Evolutionary conservation across 37 sponge, comb jelly and placozoan species (phyloP).

Genomic region (Diacarnus erythraeanus): DNA sequence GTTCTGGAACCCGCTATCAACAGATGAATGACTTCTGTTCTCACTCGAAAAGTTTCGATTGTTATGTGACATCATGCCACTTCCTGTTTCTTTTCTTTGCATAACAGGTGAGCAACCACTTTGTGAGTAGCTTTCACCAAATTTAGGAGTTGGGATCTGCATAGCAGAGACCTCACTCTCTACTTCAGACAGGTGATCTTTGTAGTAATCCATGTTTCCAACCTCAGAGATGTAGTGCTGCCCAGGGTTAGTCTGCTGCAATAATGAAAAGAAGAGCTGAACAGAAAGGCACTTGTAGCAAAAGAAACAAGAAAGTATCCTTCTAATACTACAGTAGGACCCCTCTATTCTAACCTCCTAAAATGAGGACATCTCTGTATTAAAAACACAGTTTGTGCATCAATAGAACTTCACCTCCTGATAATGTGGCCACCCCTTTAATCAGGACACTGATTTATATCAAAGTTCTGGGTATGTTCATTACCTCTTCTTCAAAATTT

Average conservation of each 20-base stretch:
- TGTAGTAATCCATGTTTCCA: not conserved
- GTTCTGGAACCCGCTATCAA: not conserved
- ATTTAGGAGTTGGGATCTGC: not conserved
- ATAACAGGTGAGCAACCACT: conserved; percentile 1
- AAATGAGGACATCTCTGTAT: too few species aligned
- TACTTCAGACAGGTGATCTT: conserved; percentile 4
- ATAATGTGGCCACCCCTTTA: not conserved
- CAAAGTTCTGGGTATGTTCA: not conserved
- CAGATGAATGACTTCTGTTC: not conserved
- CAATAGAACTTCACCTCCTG: too few species aligned
- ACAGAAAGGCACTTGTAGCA: too few species aligned
- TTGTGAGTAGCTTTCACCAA: conserved; percentile 35
- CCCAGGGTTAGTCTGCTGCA: not conserved
- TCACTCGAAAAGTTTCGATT: not conserved
- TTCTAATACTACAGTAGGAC: too few species aligned
- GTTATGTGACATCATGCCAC: not conserved
- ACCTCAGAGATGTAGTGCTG: conserved; percentile 12
- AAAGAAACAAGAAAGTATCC: too few species aligned
- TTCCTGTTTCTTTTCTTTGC: not conserved
- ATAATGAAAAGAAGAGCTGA: not conserved
- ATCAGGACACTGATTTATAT: not conserved
- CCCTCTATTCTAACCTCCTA: too few species aligned
- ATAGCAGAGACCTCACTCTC: conserved; percentile 14
- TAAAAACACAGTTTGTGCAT: too few species aligned
- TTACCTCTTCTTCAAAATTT: not conserved